Evolutionary conservation across 2,797 vertebrate genomes (phyloP), one percentile per base, ranked within the genome.

Genomic region (Paguma larvata): DNA sequence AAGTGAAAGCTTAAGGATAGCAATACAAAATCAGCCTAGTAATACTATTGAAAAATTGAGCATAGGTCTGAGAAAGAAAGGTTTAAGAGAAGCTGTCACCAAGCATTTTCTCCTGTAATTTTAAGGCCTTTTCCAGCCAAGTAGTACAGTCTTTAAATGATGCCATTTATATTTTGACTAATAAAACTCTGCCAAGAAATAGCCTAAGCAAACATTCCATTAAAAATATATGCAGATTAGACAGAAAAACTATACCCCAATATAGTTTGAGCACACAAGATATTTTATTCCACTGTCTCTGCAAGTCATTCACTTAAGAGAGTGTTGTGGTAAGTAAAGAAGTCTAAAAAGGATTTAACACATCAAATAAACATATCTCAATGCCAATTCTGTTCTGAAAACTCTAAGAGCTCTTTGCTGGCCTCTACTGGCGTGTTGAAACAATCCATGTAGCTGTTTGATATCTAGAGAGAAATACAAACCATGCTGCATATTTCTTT

Each of bases 381-480:
- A 94, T 96, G 97, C 97, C 97, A 98, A 98, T 73, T 96, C 96
- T 97, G 96, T 97, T 95, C 95, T 85, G 90, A 91, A 89, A 92
- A 93, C 94, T 95, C 88, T 63, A 96, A 75, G 98, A 83, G 97
- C 95, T 97, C 98, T 98, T 98, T 98, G 98, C 98, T 98, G 98
- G 97, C 98, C 98, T 96, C 98, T 99, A 97, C 98, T 97, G 98
- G 98, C 85, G 73, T 91, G 83, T 0, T 75, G 48, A 86, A 97
- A 98, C 97, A 98, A 96, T 87, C 88, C 91, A 67, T 27, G 90
- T 65, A 86, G 48, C 94, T 93, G 21, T 95, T 68, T 46, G 95
- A 65, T 41, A 72, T 21, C 86, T 82, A 89, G 59, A 91, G 94
- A 96, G 96, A 98, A 96, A 97, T 51, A 95, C 23, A 95, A 95